Percentiles rank a stretch among this genome's conserved stretches.
phyloP scores from a whole-genome alignment of 2,113 vertebrate species.

The Cryptomyrus ogoouensis region DNA sequence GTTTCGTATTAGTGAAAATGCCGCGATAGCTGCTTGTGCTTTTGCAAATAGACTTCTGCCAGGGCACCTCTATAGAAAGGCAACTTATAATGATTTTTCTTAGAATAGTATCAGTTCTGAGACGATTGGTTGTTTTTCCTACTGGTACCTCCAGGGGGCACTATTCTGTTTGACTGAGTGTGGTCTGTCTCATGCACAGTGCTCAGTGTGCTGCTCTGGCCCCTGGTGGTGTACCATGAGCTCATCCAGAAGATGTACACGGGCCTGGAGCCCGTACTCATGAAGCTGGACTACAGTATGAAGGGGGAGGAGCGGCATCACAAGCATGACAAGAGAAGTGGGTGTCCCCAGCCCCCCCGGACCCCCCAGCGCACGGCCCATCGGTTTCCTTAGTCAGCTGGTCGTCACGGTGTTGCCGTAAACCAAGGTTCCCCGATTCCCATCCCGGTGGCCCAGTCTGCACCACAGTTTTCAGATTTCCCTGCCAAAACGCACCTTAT shows the following conservation, averaged over 20 bases:
- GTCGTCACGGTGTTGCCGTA: not conserved
- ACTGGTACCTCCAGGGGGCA: not conserved
- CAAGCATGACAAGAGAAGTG: slow-evolving; percentile 93
- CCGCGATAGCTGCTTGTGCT: not conserved
- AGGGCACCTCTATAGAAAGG: not conserved
- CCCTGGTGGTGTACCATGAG: slow-evolving; percentile 93
- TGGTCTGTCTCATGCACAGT: slow-evolving; percentile 52
- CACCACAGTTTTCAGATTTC: not conserved
- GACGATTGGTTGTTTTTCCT: not conserved
- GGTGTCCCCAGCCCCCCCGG: slow-evolving; percentile 41
- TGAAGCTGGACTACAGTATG: slow-evolving; percentile 99
- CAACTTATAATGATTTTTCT: not conserved
- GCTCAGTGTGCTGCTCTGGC: slow-evolving; percentile 92
- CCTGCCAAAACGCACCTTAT: not conserved
- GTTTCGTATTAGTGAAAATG: not conserved
- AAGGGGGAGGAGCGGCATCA: slow-evolving; percentile 81
- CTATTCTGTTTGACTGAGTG: not conserved
- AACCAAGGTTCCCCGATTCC: not conserved
- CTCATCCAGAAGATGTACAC: slow-evolving; percentile 98
- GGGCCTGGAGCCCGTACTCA: slow-evolving; percentile 86
- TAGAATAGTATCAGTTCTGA: not conserved
- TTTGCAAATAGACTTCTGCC: not conserved
- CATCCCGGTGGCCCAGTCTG: not conserved
- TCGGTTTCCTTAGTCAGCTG: not conserved
- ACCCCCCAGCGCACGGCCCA: not conserved